These are phyloP conservation scores for Tachuris rubrigastra DNA, from an alignment of 2,113 vertebrate genomes.

Conservation along the genomic window DNA sequence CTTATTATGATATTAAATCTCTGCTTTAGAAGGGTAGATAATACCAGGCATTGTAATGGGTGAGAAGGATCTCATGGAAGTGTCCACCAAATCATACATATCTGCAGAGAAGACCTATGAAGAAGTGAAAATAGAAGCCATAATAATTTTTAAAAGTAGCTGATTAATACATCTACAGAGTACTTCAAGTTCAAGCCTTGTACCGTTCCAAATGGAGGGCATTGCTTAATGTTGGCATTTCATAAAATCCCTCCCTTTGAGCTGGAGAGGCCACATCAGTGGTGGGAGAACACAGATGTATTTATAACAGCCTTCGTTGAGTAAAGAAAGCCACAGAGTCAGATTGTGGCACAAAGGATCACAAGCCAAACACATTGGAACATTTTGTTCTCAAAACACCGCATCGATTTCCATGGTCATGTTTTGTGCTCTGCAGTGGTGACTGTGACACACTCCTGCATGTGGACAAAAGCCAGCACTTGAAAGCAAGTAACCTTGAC, in stretches of 20 bases:
- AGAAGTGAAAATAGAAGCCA: not conserved
- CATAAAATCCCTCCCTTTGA: not conserved
- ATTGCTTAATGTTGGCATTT: slow-evolving; percentile 18
- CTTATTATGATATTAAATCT: not conserved
- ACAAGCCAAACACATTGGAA: not conserved
- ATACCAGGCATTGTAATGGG: not conserved
- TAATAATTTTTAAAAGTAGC: not conserved
- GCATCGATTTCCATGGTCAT: fast-evolving
- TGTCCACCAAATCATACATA: not conserved
- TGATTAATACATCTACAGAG: not conserved
- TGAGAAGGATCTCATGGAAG: not conserved
- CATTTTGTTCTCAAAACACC: not conserved
- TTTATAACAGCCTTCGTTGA: not conserved
- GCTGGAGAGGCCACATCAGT: not conserved
- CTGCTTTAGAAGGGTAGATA: not conserved
- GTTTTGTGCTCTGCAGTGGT: not conserved
- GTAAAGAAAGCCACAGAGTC: not conserved
- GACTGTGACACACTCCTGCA: not conserved
- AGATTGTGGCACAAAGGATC: not conserved
- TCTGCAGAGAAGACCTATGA: not conserved
- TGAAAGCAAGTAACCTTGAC: not conserved
- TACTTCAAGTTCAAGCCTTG: not conserved
- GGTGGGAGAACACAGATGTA: not conserved
- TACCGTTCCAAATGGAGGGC: not conserved
- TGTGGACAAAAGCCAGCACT: not conserved